Evolutionary conservation across 1,140 invertebrate species (phyloP), one percentile per base, ranked within the genome.

Genomic region (Philopotamus ludificatus): DNA sequence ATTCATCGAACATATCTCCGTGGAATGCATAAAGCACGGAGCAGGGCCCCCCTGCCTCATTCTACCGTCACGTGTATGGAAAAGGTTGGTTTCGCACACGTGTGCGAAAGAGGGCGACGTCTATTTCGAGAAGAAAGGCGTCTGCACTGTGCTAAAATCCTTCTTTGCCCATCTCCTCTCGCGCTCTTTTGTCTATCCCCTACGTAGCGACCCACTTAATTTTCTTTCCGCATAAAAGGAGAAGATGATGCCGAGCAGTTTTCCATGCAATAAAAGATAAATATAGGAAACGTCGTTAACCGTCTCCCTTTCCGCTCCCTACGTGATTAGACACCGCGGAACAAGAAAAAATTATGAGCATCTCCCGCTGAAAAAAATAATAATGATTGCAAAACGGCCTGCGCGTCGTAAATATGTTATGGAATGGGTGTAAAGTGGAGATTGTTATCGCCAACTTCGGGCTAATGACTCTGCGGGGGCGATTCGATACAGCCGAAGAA

Each of bases 371-470:
- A n/a, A n/a, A n/a, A n/a, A 47, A 47, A 16, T 7, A 8, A 16
- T 47, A 9, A 47, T 20, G 44, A 47, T 47, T 47, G 18, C 44
- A 47, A 47, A 20, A 20, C 44, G 15, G 44, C n/a, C n/a, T n/a
- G n/a, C n/a, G n/a, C 44, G 10, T 47, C 44, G 44, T 47, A 47
- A 47, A 47, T 47, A 47, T 20, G 44, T 16, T 47, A 47, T 47
- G 44, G 18, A 16, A 16, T 47, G 4, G 44, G 4, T 20, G 44
- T 16, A 47, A 47, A 47, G 44, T 7, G 4, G 44, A 47, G 44
- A 47, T 47, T 16, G 4, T 47, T 20, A 47, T 47, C 44, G 44
- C 28, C 4, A 34, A 4, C 28, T 34, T 34, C 28, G 28, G 28
- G 28, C 12, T 34, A 34, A 34, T 34, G 28, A 34, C 28, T 7